Conservation (phyloP, 1,140 invertebrate species). For the Lepeophtheirus salmonis region DNA sequence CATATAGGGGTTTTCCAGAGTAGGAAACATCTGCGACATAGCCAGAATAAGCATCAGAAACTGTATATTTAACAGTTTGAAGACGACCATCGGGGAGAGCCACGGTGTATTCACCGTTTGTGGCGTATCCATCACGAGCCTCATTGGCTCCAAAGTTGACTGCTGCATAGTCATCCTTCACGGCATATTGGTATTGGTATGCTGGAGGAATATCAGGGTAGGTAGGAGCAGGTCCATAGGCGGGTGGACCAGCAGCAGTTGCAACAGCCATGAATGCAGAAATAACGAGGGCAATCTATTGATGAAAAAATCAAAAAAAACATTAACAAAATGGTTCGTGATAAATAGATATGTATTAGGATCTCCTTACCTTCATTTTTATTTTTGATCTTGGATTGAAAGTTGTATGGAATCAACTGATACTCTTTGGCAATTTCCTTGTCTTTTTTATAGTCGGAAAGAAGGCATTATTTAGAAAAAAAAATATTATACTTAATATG, state of each 20-base stretch:
- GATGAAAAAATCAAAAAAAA: no score
- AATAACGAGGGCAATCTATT: no score
- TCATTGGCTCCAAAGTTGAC: not conserved
- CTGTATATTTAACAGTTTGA: not conserved
- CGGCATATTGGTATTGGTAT: not conserved
- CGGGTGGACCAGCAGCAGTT: not conserved
- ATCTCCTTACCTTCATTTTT: no score
- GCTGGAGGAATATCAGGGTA: not conserved
- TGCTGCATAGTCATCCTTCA: not conserved
- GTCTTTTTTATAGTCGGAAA: no score
- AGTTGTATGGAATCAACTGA: no score
- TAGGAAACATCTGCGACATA: conserved; percentile 9
- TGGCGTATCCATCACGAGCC: not conserved
- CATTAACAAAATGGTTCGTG: no score
- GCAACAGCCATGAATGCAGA: not conserved
- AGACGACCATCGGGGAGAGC: not conserved
- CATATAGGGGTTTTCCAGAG: not conserved
- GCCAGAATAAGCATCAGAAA: conserved; percentile 10
- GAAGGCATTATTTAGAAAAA: no score
- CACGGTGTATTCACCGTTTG: not conserved
- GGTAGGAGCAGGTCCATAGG: no score
- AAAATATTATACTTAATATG: no score
- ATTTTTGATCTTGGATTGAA: no score
- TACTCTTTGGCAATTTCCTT: no score
- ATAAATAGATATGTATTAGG: no score